These are phyloP conservation scores for Drymodes brunneopygia DNA, from an alignment of 2,113 vertebrate species.

Conservation along the genomic window DNA sequence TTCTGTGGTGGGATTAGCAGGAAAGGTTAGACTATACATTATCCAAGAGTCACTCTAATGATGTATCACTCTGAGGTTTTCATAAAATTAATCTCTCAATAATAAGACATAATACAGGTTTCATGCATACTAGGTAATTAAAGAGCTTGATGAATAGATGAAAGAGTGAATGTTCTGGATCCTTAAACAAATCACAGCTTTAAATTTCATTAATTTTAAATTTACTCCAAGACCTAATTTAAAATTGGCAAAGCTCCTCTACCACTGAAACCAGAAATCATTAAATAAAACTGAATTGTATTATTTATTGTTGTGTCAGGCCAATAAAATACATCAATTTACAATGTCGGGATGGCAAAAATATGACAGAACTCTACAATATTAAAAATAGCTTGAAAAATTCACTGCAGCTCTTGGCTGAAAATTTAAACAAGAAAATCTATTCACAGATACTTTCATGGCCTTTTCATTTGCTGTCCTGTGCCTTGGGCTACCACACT, in stretches of 20 bases:
- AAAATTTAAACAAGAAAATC: conserved; percentile 35
- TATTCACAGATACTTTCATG: background rate
- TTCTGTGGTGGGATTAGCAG: conserved; percentile 40
- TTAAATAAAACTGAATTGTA: conserved; percentile 21
- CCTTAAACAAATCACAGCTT: conserved; percentile 62
- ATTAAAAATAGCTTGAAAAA: conserved; percentile 28
- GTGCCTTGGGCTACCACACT: background rate
- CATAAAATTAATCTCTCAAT: conserved; percentile 66
- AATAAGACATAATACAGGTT: conserved; percentile 66
- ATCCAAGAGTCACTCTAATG: conserved; percentile 51
- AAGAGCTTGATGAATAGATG: conserved; percentile 61
- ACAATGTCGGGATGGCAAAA: background rate
- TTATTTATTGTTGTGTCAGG: conserved; percentile 44
- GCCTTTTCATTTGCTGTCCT: conserved; percentile 4
- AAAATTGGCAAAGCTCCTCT: conserved; percentile 33
- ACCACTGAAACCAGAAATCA: conserved; percentile 23
- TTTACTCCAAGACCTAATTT: conserved; percentile 58
- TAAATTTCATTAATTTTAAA: conserved; percentile 69
- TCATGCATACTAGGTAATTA: conserved; percentile 53
- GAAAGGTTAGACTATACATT: conserved; percentile 53
- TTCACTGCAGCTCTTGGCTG: background rate
- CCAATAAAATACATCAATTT: conserved; percentile 1
- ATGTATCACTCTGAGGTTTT: conserved; percentile 53
- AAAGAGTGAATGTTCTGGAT: conserved; percentile 59
- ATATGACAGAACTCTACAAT: background rate